These are phyloP conservation scores for Hycleus cichorii DNA, from an alignment of 1,140 invertebrate species.

Conservation along the genomic window DNA sequence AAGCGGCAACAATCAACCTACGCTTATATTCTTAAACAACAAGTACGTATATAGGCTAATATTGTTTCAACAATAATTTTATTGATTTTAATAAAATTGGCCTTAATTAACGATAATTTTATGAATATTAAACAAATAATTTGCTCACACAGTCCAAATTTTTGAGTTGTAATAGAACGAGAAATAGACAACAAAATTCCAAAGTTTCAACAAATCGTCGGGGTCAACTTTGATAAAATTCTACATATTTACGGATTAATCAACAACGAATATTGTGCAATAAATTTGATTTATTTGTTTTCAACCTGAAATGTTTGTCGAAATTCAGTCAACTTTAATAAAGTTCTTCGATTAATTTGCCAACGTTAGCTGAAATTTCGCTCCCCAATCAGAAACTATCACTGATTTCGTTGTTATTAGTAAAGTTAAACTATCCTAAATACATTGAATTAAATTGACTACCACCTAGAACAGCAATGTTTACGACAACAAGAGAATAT, in stretches of 20 bases:
- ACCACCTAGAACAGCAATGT: conserved; percentile 6
- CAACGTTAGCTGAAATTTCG: neutral
- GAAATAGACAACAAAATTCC: no score
- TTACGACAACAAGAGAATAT: conserved; percentile 13
- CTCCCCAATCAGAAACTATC: neutral
- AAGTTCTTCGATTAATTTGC: no score
- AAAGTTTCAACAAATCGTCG: no score
- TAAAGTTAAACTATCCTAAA: conserved; percentile 6
- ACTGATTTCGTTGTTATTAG: neutral
- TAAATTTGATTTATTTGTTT: no score
- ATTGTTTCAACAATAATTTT: neutral
- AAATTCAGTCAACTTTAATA: no score
- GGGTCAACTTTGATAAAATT: no score
- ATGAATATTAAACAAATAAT: neutral
- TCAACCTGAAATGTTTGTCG: no score
- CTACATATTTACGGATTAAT: no score
- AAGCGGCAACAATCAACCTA: conserved; percentile 23
- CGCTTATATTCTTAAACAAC: conserved; percentile 14
- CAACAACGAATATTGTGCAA: no score
- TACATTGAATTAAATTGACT: conserved; percentile 13
- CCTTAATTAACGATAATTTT: no score
- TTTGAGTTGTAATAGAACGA: no score
- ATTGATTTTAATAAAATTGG: no score
- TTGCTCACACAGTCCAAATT: conserved; percentile 13
- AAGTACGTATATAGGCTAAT: conserved; percentile 20